Conservation (phyloP, 2,113 vertebrate genomes). For the Phylloscopus trochilus region DNA sequence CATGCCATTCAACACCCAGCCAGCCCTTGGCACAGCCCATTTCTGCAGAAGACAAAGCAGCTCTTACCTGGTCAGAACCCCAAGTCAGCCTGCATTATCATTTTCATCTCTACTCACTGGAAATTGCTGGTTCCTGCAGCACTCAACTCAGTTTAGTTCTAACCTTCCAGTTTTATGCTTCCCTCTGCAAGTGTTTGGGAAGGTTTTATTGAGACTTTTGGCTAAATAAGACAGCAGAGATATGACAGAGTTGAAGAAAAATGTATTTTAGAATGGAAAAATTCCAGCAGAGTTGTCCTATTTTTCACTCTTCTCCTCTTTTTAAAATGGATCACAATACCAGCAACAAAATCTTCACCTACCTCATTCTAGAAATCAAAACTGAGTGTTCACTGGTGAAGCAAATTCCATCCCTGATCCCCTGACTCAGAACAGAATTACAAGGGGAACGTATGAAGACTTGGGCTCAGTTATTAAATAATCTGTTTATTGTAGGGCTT, state of each 20-base stretch:
- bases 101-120: background rate
- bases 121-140: background rate
- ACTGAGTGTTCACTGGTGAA: background rate
- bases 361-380: background rate
- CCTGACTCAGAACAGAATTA: background rate
- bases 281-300: background rate
- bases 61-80: background rate
- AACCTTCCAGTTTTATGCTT: background rate
- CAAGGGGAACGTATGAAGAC: background rate
- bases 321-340: background rate
- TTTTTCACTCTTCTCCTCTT: background rate
- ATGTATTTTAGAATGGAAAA: background rate
- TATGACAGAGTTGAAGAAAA: background rate
- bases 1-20: background rate
- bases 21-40: background rate
- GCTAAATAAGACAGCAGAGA: background rate
- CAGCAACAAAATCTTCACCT: background rate
- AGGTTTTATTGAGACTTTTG: background rate
- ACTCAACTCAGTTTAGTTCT: background rate
- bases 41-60: background rate
- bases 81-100: fast-evolving
- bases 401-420: background rate
- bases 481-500: slow-evolving; percentile 74
- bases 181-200: background rate
- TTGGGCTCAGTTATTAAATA: slow-evolving; percentile 68